A percentile compares a stretch with the other conserved stretches of the same genome.
These are phyloP conservation scores for Aspidoscelis tigris DNA, from an alignment of 2,113 vertebrate genomes.

Conservation along the genomic window DNA sequence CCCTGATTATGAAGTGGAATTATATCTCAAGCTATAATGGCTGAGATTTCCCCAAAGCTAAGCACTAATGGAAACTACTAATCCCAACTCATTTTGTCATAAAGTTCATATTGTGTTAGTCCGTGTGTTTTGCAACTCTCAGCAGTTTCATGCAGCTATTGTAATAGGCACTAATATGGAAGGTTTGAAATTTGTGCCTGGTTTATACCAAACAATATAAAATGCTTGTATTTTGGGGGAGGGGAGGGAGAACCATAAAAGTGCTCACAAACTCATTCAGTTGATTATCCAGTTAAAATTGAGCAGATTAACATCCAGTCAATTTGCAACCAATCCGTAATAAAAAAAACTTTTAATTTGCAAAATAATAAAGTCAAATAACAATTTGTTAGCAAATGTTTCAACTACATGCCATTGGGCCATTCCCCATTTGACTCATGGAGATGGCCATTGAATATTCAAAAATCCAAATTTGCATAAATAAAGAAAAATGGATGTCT, in stretches of 20 bases:
- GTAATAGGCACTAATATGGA: neutral
- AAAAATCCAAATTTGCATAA: too few relatives aligned
- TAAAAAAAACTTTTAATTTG: neutral
- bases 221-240: constrained; percentile 2
- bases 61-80: constrained; percentile 44
- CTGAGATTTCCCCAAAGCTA: constrained; percentile 41
- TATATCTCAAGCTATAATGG: constrained; percentile 27
- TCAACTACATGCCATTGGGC: too few relatives aligned
- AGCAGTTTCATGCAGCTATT: constrained; percentile 26
- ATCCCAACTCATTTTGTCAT: constrained; percentile 41
- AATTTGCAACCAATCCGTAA: neutral
- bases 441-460: too few relatives aligned
- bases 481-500: too few relatives aligned
- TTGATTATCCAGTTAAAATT: constrained; percentile 12
- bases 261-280: neutral
- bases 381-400: too few relatives aligned
- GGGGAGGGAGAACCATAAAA: neutral
- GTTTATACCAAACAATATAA: neutral
- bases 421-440: too few relatives aligned
- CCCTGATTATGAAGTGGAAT: constrained; percentile 32
- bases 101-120: constrained; percentile 23
- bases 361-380: too few relatives aligned
- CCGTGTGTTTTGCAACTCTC: constrained; percentile 34
- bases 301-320: neutral
- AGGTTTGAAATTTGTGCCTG: constrained; percentile 27